Conservation (phyloP, 37 sponge, comb jelly and placozoan species). For the Oopsacas minuta region DNA sequence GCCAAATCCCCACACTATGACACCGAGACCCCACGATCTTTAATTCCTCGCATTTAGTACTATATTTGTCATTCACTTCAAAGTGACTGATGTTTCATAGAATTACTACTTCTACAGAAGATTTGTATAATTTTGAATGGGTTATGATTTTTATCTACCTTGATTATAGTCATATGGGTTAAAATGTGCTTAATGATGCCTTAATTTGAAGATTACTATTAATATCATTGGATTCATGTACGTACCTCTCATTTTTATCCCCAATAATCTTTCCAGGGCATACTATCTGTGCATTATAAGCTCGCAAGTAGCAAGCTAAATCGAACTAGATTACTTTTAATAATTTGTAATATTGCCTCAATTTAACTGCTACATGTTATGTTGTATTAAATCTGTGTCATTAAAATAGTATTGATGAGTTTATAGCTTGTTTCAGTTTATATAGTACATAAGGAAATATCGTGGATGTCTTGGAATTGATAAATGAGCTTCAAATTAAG, state of each 20-base stretch:
- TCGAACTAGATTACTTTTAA: background rate
- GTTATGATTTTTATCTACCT: slow-evolving; percentile 20
- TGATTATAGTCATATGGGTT: background rate
- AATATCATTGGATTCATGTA: slow-evolving; percentile 13
- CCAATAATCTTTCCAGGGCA: background rate
- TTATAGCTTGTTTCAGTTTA: no score
- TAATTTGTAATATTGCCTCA: slow-evolving; percentile 18
- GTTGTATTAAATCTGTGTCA: slow-evolving; percentile 10
- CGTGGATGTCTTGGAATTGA: no score
- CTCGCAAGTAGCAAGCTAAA: background rate
- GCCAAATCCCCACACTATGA: slow-evolving; percentile 11
- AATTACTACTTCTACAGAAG: slow-evolving; percentile 10
- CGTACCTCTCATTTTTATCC: slow-evolving; percentile 7
- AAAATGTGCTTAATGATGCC: slow-evolving; percentile 17
- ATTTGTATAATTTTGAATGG: slow-evolving; percentile 20
- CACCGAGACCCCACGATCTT: slow-evolving; percentile 1
- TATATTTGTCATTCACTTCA: slow-evolving; percentile 6
- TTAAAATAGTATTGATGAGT: no score
- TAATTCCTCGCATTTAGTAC: slow-evolving; percentile 16
- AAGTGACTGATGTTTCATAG: slow-evolving; percentile 13
- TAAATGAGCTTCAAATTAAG: no score
- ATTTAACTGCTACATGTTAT: background rate
- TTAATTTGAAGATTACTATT: slow-evolving; percentile 16
- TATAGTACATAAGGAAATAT: no score
- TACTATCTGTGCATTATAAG: background rate